Evolutionary conservation across 2,888 invertebrate species (phyloP).

Genomic region (Chelonus formosanus): DNA sequence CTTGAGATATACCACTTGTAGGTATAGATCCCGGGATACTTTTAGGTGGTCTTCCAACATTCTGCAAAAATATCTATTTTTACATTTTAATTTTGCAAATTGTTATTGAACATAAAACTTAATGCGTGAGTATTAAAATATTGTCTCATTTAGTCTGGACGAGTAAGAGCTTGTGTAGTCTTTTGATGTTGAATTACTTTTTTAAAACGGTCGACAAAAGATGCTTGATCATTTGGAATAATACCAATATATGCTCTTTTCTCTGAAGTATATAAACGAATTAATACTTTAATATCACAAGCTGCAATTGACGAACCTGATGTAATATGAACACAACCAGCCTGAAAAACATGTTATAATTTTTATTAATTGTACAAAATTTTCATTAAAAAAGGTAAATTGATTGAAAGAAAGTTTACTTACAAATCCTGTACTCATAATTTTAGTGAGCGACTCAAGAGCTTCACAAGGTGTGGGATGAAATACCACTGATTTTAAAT

Average conservation of each 20-base stretch:
- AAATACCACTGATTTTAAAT: constrained; percentile 92
- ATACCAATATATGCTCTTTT: constrained; percentile 87
- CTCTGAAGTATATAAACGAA: constrained; percentile 83
- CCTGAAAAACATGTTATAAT: constrained; percentile 68
- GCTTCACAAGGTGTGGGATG: constrained; percentile 88
- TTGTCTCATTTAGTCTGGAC: constrained; percentile 67
- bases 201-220: constrained; percentile 81
- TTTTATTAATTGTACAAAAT: constrained; percentile 13
- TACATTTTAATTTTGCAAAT: neutral
- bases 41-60: constrained; percentile 48
- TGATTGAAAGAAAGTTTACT: constrained; percentile 66
- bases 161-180: constrained; percentile 67
- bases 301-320: constrained; percentile 70
- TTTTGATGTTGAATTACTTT: constrained; percentile 82
- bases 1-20: constrained; percentile 58
- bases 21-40: constrained; percentile 56
- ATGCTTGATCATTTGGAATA: constrained; percentile 88
- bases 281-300: constrained; percentile 88
- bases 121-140: too few relatives aligned
- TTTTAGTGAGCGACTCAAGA: constrained; percentile 86
- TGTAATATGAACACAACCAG: constrained; percentile 94
- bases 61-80: constrained; percentile 43
- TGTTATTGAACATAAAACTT: neutral
- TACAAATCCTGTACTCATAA: constrained; percentile 92
- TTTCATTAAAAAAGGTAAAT: too few relatives aligned